Conservation (phyloP, 2,113 vertebrate genomes). For the Saccopteryx bilineata region DNA sequence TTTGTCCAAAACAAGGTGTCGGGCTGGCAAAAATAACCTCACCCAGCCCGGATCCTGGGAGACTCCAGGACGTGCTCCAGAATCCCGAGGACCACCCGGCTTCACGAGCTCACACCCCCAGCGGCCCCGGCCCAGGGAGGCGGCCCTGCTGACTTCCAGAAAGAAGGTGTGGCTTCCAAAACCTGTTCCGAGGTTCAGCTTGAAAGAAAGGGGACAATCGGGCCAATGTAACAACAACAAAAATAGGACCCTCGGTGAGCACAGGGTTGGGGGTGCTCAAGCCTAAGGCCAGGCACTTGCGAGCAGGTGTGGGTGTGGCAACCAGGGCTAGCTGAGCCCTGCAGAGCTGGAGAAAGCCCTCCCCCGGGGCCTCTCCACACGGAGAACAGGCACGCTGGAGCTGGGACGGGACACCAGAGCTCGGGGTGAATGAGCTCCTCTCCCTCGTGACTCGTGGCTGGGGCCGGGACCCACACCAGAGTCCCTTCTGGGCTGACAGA, state of each 20-base stretch:
- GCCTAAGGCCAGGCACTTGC: background rate
- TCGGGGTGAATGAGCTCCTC: background rate
- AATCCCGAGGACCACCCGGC: background rate
- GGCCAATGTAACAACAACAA: background rate
- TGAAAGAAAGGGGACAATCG: background rate
- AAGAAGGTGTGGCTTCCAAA: background rate
- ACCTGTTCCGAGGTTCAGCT: background rate
- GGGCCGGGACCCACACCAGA: fast-evolving
- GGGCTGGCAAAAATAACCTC: background rate
- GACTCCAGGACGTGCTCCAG: background rate
- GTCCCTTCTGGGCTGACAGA: no score
- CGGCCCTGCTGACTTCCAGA: background rate
- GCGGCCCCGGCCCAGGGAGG: background rate
- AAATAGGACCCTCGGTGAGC: background rate
- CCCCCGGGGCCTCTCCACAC: fast-evolving
- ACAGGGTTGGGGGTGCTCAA: background rate
- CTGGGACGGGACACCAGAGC: fast-evolving
- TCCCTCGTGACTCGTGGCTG: background rate
- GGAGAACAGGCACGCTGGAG: fast-evolving
- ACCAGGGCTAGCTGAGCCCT: background rate
- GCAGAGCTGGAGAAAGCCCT: no score
- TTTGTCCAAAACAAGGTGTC: constrained; percentile 9
- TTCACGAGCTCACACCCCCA: background rate
- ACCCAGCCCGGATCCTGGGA: background rate
- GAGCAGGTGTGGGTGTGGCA: background rate